Conservation (phyloP, 1,140 invertebrate species). For the Alviniconcha marisindica region DNA sequence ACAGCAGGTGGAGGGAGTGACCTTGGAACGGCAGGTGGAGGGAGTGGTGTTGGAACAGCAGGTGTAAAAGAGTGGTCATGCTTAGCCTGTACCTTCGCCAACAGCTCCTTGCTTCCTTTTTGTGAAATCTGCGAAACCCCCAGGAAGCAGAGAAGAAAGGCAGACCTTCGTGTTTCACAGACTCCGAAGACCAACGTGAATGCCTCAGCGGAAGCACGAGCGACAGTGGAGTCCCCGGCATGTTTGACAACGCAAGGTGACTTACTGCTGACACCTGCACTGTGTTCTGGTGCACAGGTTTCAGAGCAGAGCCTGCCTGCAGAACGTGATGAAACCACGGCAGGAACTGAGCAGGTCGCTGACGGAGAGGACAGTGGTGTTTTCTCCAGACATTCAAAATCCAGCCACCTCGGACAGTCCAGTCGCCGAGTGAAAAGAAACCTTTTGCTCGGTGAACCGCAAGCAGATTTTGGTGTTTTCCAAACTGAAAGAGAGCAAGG, state of each 20-base stretch:
- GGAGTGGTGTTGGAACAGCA: not conserved
- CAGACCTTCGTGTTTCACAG: too few species aligned
- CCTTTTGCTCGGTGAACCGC: not conserved
- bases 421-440: not conserved
- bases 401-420: not conserved
- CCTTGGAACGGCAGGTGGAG: constrained; percentile 32
- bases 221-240: not conserved
- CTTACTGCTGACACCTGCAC: not conserved
- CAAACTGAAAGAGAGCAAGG: not conserved
- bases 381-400: not conserved
- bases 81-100: constrained; percentile 63
- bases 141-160: constrained; percentile 40
- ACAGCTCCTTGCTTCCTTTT: constrained; percentile 56
- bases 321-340: not conserved
- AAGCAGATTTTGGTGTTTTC: not conserved
- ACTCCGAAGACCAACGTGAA: not conserved
- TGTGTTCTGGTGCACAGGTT: not conserved
- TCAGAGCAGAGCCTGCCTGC: not conserved
- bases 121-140: constrained; percentile 71
- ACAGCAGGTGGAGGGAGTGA: not conserved
- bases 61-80: constrained; percentile 55
- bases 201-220: not conserved
- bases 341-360: not conserved
- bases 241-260: not conserved
- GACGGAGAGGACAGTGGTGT: not conserved